These are phyloP conservation scores for Cerceris ruficornis DNA, from an alignment of 2,888 invertebrate genomes.

Conservation along the genomic window DNA sequence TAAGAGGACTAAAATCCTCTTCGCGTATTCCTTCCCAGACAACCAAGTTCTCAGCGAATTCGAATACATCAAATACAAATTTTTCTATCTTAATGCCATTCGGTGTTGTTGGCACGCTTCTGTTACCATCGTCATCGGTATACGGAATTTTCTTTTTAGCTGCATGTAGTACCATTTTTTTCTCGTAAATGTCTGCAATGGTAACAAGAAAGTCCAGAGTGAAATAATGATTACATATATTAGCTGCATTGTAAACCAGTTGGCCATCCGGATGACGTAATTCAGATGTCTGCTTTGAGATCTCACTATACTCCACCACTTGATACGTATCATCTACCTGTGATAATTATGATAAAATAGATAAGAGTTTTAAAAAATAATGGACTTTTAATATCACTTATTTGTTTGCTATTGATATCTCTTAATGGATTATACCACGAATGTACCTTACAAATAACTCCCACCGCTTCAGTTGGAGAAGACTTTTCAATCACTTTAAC, in stretches of 20 bases:
- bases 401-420: background rate
- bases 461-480: conserved; percentile 95
- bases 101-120: conserved; percentile 89
- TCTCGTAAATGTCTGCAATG: conserved; percentile 88
- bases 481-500: conserved; percentile 98
- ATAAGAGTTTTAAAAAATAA: conserved; percentile 7
- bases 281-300: conserved; percentile 93
- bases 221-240: conserved; percentile 99
- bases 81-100: conserved; percentile 99
- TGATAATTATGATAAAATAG: background rate
- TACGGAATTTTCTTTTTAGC: conserved; percentile 99
- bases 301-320: conserved; percentile 98
- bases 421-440: background rate
- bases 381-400: background rate
- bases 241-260: conserved; percentile 96
- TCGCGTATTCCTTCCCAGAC: conserved; percentile 96
- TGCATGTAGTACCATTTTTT: conserved; percentile 93
- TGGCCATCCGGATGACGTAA: conserved; percentile 89
- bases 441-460: conserved; percentile 91
- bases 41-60: conserved; percentile 94
- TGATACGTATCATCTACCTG: conserved; percentile 93
- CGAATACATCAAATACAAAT: conserved; percentile 99
- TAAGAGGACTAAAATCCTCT: conserved; percentile 98
- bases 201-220: conserved; percentile 91
- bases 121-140: conserved; percentile 87